Evolutionary conservation across 2,888 invertebrate species (phyloP), one percentile per base, ranked within the genome.

Genomic region (Melieria crassipennis): DNA sequence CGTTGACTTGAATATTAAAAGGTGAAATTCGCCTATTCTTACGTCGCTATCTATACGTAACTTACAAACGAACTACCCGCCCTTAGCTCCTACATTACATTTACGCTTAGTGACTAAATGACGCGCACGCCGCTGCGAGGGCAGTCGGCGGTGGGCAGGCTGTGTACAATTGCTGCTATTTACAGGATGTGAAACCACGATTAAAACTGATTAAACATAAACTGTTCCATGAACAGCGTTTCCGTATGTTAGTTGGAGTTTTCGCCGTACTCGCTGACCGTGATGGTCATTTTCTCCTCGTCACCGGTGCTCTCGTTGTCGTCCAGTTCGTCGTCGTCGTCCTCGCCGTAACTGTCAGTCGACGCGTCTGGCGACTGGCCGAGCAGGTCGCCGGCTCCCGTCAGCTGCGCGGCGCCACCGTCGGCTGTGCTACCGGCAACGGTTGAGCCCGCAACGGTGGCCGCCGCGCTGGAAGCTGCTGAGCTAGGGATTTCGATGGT

Each of bases 161-260:
- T 30, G 30, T 30, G 30, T 30, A 30, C 30, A 30, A 30, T 30
- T 30, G 30, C 30, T 30, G 46, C 9, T 71, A 67, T 58, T 52
- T 64, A 67, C 66, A 71, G 52, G 45, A 60, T 9, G 52, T 7
- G 57, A 66, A 67, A 63, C 57, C 63, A 30, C 45, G 52, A 46
- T 80, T 83, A 84, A 76, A 85, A 85, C 74, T 86, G 82, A 75
- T 85, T 83, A 77, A 85, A 84, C 76, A 81, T 81, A 74, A 84
- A 85, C 86, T 85, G 85, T 85, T 85, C 85, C 81, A 85, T 84
- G 84, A 85, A 83, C 85, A 85, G 86, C 67, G 83, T 80, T 75
- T 85, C 86, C 81, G 84, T 80, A 83, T 85, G 86, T 82, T 85
- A 85, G 86, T 85, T 85, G 77, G 85, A 85, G 69, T 81, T 86